Conservation (phyloP, 2,113 vertebrate species). For the Camelus dromedarius region DNA sequence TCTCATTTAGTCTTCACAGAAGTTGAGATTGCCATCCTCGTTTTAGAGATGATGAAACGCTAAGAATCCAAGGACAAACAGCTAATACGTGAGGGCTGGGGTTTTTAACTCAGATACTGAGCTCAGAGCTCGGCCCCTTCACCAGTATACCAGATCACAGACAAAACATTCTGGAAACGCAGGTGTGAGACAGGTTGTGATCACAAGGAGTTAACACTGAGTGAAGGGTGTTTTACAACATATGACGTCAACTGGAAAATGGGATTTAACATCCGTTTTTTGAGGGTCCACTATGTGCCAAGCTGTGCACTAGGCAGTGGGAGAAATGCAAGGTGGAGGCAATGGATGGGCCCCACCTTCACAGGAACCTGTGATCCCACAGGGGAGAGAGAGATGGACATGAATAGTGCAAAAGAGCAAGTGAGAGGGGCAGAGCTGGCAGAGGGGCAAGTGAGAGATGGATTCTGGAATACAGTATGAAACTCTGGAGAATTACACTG, state of each 20-base stretch:
- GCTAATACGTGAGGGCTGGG: background rate
- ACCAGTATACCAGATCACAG: background rate
- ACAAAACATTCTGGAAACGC: background rate
- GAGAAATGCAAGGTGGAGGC: background rate
- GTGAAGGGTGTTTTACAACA: background rate
- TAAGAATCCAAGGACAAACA: background rate
- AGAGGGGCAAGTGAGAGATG: background rate
- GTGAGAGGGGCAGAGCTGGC: background rate
- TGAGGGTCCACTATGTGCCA: background rate
- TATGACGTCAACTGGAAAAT: background rate
- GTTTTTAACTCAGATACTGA: background rate
- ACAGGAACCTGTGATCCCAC: background rate
- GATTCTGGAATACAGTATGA: background rate
- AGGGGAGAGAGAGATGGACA: background rate
- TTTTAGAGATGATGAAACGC: background rate
- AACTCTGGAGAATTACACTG: too few species aligned
- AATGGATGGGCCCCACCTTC: background rate
- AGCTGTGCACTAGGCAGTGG: background rate
- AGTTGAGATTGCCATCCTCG: background rate
- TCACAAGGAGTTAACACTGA: background rate
- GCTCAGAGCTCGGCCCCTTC: background rate
- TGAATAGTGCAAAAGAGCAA: background rate
- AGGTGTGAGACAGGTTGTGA: background rate
- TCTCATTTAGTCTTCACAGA: background rate
- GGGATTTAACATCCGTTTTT: background rate